phyloP scores from a whole-genome alignment of 92 coral and sea anemone genomes.

The Paragorgia papillata region DNA sequence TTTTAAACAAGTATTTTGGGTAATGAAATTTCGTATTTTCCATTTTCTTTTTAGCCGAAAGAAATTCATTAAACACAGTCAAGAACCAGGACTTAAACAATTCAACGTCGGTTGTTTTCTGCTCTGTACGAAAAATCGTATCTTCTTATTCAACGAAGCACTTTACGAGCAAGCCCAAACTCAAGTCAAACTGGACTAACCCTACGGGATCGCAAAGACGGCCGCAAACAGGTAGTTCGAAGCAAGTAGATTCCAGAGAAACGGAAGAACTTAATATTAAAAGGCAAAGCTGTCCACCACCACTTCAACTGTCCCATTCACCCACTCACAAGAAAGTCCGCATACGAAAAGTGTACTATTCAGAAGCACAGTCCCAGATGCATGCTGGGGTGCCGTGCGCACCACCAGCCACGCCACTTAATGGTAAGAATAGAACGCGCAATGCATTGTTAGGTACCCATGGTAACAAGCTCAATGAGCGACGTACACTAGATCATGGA shows the following conservation, averaged over 20 bases:
- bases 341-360: constrained; percentile 74
- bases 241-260: not conserved
- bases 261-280: not conserved
- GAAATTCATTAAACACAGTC: not conserved
- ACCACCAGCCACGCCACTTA: constrained; percentile 87
- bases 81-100: not conserved
- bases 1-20: too few relatives aligned
- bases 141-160: constrained; percentile 9
- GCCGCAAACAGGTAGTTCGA: constrained; percentile 18
- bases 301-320: constrained; percentile 33
- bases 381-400: constrained; percentile 87
- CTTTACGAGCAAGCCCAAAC: not conserved
- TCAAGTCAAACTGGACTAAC: not conserved
- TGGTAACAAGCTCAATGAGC: too few relatives aligned
- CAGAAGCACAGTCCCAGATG: constrained; percentile 79
- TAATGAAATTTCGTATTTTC: not conserved
- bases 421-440: constrained; percentile 42
- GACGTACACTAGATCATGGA: too few relatives aligned
- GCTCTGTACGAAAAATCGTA: constrained; percentile 12
- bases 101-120: not conserved
- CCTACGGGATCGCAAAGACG: constrained; percentile 34
- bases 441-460: too few relatives aligned
- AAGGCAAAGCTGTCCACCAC: constrained; percentile 49
- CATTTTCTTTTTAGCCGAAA: not conserved
- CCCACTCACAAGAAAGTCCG: constrained; percentile 46